Base-by-base conservation (phyloP, 2,797 vertebrate genomes). In the Catostomus latipinnis region DNA sequence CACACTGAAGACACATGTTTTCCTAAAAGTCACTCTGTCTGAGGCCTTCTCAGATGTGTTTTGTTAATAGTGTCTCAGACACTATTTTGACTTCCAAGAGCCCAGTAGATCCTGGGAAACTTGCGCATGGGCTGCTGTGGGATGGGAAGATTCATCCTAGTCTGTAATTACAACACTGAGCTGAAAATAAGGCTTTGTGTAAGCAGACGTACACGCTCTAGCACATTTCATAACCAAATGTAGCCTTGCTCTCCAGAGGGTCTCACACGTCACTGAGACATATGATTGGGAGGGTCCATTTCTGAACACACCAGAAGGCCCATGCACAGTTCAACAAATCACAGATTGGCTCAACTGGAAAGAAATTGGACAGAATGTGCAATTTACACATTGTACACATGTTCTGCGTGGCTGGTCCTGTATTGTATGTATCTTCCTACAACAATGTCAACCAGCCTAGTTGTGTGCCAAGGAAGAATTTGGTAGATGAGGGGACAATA, bases 101-200 rank as follows among this genome's bases (percentile, higher is more conserved):
- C 16, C 3, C 6, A 61, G 65, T 50, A 68, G 56, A 75, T 81
- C 85, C 69, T 84, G 82, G 62, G 85, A 86, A 84, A 84, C 71
- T 82, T 63, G 60, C 63, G 56, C 74, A 74, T 34, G 78, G 61
- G 46, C 78, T 71, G 13, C 58, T 80, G 72, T 8, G 82, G 82
- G 77, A 76, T 69, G 81, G 58, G 53, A 73, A 80, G 71, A 46
- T 58, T 62, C 80, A 72, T 65, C 68, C 67, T 73, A 78, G 84
- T 71, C 86, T 87, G 82, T 87, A 87, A 87, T 87, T 87, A 87
- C 75, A 73, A 74, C 72, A 81, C 56, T 74, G 82, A 82, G 78
- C 84, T 84, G 81, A 87, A 87, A 85, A 87, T 85, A 87, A 82
- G 71, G 62, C 70, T 71, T 76, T 57, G 77, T 81, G 73, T 81